Percentiles rank a stretch among this genome's conserved stretches.
Conservation (phyloP, 2,113 vertebrate genomes). For the Loxodonta africana region DNA sequence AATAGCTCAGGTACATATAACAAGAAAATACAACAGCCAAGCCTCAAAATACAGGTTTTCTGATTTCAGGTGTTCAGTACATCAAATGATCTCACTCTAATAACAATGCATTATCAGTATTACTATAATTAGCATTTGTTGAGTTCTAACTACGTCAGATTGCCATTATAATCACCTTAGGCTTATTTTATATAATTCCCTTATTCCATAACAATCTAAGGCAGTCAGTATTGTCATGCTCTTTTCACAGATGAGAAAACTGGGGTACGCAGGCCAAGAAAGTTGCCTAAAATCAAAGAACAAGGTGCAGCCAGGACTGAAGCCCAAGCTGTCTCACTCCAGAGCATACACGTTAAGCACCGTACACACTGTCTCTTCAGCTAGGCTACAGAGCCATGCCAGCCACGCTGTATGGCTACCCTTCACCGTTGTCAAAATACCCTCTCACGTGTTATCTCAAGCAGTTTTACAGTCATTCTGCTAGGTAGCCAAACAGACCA, state of each 20-base stretch:
- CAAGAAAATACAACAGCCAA: neutral
- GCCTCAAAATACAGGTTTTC: neutral
- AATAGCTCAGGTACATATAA: neutral
- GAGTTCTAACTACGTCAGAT: neutral
- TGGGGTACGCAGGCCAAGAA: neutral
- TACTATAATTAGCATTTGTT: neutral
- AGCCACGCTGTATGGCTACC: neutral
- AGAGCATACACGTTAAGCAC: neutral
- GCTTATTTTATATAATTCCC: neutral
- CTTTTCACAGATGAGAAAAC: neutral
- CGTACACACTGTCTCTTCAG: neutral
- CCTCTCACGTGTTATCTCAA: neutral
- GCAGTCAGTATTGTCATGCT: neutral
- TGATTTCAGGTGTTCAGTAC: neutral
- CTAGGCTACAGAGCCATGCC: neutral
- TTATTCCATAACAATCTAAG: neutral
- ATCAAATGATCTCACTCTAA: neutral
- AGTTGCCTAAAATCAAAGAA: neutral
- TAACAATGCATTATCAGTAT: neutral
- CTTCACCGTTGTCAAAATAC: neutral
- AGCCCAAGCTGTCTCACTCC: neutral
- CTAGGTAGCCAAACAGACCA: neutral
- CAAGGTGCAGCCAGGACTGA: neutral
- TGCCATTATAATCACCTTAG: neutral
- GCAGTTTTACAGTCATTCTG: neutral